Base-by-base conservation (phyloP, 1,140 invertebrate genomes). In the Adoxophyes honmai region DNA sequence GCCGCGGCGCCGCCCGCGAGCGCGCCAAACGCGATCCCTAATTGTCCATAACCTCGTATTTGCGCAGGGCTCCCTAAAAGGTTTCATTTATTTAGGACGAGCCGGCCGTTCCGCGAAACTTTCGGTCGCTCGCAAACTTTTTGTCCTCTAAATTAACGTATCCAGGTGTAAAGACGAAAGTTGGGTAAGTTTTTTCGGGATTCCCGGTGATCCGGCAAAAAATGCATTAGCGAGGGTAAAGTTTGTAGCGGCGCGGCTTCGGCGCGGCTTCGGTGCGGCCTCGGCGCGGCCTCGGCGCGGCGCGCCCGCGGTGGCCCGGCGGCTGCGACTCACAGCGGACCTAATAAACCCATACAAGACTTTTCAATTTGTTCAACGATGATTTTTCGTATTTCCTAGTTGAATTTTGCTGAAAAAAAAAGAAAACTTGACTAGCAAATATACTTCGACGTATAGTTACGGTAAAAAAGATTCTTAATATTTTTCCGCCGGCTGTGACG, bases 221-320 rank as follows among this genome's bases (percentile, higher is more conserved):
- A 36, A 36, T 36, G 34, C 34, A 36, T 28, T 28, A 28, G 21
- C 21, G 21, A 28, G 21, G 6, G 21, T 2, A 28, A 28, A 28
- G 21, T 28, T 28, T 28, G 21, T 28, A 6, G 6, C 21, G 21
- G 6, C 6, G 21, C 21, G 21, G 6, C 21, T 5, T 16, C 18
- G 14, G 14, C 10, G 14, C 36, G 15, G 35, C 52, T 8, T 1
- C 15, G 15, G 7, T 16, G 18, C 16, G 7, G 44, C 14, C n/a
- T 18, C 7, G 16, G 44, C 10, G 44, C 44, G 52, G 15, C 44
- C n/a, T n/a, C n/a, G n/a, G n/a, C n/a, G n/a, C 54, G 57, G 57
- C 57, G 57, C 52, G 51, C 36, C n/a, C n/a, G n/a, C n/a, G n/a
- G n/a, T n/a, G 37, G 51, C 57, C 57, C 51, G 34, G 10, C 14